Evolutionary conservation across 1,140 invertebrate species (phyloP).

Genomic region (Calliopsis andreniformis): DNA sequence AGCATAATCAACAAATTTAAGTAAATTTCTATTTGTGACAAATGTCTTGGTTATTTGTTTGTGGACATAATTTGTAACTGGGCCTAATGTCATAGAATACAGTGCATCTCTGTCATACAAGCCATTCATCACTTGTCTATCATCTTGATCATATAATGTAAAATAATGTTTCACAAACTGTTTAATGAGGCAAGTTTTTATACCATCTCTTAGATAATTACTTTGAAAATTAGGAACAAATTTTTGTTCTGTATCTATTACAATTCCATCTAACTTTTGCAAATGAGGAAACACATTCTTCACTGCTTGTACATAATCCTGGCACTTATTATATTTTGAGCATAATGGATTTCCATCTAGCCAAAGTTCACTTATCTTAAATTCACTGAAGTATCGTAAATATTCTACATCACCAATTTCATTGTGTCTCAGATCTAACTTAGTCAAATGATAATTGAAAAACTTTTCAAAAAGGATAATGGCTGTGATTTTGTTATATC

Average conservation of each 20-base stretch:
- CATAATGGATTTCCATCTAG: slow-evolving; percentile 79
- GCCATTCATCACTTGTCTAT: slow-evolving; percentile 76
- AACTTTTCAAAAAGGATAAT: slow-evolving; percentile 73
- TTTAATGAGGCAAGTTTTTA: slow-evolving; percentile 70
- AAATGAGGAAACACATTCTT: slow-evolving; percentile 73
- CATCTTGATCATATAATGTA: slow-evolving; percentile 77
- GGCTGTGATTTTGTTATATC: slow-evolving; percentile 69
- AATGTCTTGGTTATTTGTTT: slow-evolving; percentile 74
- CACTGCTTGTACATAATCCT: slow-evolving; percentile 74
- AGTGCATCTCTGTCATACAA: slow-evolving; percentile 77
- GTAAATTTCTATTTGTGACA: slow-evolving; percentile 74
- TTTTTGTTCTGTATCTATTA: slow-evolving; percentile 73
- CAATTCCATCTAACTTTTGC: slow-evolving; percentile 75
- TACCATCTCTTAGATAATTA: slow-evolving; percentile 69
- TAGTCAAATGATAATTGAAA: slow-evolving; percentile 69
- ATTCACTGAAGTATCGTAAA: slow-evolving; percentile 75
- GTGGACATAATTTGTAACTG: slow-evolving; percentile 67
- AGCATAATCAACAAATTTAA: slow-evolving; percentile 79
- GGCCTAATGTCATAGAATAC: slow-evolving; percentile 78
- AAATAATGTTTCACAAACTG: slow-evolving; percentile 79
- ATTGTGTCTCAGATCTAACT: slow-evolving; percentile 75
- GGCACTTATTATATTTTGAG: slow-evolving; percentile 59
- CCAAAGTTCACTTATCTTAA: slow-evolving; percentile 76
- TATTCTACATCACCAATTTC: slow-evolving; percentile 69
- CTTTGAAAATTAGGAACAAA: slow-evolving; percentile 64